Evolutionary conservation across 2,113 vertebrate genomes (phyloP).

Genomic region (Barnardius zonarius): DNA sequence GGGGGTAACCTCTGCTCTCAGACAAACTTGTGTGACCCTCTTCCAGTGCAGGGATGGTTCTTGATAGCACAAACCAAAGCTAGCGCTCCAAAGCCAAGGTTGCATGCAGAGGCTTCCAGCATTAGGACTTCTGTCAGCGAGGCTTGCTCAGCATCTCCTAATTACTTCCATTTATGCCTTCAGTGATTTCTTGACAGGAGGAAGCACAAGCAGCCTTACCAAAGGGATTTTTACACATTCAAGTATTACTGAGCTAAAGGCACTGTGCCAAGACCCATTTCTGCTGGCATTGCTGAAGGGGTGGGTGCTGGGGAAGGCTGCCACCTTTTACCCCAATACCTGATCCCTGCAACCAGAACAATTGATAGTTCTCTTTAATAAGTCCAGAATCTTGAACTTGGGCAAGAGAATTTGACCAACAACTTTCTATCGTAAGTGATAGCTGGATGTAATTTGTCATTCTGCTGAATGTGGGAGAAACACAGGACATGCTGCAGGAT

Average conservation of each 20-base stretch:
- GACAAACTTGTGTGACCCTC: not conserved
- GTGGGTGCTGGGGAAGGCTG: not conserved
- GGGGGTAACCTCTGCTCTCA: not conserved
- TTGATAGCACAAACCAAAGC: not conserved
- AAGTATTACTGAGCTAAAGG: not conserved
- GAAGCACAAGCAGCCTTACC: not conserved
- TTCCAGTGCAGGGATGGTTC: not conserved
- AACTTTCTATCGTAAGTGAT: not conserved
- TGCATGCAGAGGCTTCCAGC: not conserved
- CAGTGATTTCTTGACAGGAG: not conserved
- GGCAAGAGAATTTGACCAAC: not conserved
- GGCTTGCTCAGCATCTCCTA: not conserved
- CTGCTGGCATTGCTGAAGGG: not conserved
- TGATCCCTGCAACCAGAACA: not conserved
- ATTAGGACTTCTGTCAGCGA: not conserved
- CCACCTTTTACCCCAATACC: not conserved
- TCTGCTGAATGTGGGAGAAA: not conserved
- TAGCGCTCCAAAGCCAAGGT: fast-evolving
- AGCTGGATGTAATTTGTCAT: not conserved
- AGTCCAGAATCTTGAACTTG: not conserved
- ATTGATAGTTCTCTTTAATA: not conserved
- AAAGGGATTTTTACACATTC: not conserved
- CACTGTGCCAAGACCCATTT: not conserved
- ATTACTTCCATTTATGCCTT: not conserved
- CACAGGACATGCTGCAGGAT: not conserved